These are phyloP conservation scores for Aethina tumida DNA, from an alignment of 1,140 invertebrate genomes.

Conservation along the genomic window DNA sequence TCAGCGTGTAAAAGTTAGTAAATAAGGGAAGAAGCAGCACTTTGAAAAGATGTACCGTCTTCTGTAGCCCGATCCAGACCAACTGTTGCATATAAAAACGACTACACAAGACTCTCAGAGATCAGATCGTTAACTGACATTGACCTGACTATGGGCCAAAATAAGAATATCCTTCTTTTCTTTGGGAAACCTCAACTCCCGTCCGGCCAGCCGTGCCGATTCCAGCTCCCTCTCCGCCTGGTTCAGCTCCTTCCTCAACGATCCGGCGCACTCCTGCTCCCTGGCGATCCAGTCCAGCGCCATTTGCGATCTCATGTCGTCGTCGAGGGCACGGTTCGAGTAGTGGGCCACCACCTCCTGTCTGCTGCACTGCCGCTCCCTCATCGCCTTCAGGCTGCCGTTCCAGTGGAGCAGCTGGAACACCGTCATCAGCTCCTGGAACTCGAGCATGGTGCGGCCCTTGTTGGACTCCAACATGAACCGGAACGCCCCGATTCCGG, in stretches of 20 bases:
- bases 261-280: slow-evolving; percentile 71
- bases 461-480: slow-evolving; percentile 93
- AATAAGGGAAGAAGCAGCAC: no score
- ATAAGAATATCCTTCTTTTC: slow-evolving; percentile 92
- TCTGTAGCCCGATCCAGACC: no score
- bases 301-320: slow-evolving; percentile 94
- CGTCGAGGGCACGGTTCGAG: slow-evolving; percentile 78
- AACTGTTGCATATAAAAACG: no score
- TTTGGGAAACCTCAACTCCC: slow-evolving; percentile 87
- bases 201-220: slow-evolving; percentile 76
- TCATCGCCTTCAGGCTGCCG: slow-evolving; percentile 83
- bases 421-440: slow-evolving; percentile 94
- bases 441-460: slow-evolving; percentile 89
- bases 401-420: slow-evolving; percentile 95
- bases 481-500: slow-evolving; percentile 85
- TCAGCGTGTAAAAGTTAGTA: no score
- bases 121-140: slow-evolving; percentile 33
- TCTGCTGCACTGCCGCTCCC: slow-evolving; percentile 87
- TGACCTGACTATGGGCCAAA: slow-evolving; percentile 72
- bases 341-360: slow-evolving; percentile 93
- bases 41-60: no score
- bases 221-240: slow-evolving; percentile 81
- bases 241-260: slow-evolving; percentile 70
- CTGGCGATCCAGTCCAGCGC: slow-evolving; percentile 90
- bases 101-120: no score